A percentile compares a stretch with the other conserved stretches of the same genome.
Conservation (phyloP, 2,113 vertebrate genomes). For the Charadrius vociferus region DNA sequence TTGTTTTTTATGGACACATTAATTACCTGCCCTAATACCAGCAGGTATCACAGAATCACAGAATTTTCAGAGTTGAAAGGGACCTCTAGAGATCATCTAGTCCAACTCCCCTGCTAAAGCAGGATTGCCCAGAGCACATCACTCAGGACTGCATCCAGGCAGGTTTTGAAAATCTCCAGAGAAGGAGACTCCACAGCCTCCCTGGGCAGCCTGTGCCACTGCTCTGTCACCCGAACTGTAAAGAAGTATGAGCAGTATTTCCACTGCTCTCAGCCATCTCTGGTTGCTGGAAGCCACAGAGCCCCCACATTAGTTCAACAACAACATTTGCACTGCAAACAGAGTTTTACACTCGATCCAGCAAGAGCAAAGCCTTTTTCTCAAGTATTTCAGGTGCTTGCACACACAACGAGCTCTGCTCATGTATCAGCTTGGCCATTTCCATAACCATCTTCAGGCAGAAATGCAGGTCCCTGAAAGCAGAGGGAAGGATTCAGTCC, state of each 20-base stretch:
- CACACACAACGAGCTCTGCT: neutral
- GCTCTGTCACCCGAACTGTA: too few relatives aligned
- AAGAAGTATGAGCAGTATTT: neutral
- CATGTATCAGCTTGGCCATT: neutral
- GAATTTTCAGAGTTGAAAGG: too few relatives aligned
- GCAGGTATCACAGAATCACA: too few relatives aligned
- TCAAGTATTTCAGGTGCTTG: neutral
- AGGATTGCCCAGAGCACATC: too few relatives aligned
- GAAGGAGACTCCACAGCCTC: too few relatives aligned
- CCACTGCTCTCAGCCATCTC: accelerated
- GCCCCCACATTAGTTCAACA: neutral
- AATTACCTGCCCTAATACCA: neutral
- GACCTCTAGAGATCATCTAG: too few relatives aligned
- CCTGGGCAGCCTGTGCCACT: too few relatives aligned
- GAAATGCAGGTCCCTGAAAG: neutral
- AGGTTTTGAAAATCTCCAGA: too few relatives aligned
- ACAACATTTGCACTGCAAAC: neutral
- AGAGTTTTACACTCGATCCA: neutral
- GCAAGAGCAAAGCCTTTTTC: neutral
- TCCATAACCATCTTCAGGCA: neutral
- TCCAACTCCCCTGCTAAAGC: too few relatives aligned
- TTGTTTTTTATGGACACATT: neutral
- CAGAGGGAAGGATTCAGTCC: neutral
- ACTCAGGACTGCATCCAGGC: too few relatives aligned
- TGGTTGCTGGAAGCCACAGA: neutral